phyloP scores from a whole-genome alignment of 2,888 invertebrate species.

The Beris chalybata region DNA sequence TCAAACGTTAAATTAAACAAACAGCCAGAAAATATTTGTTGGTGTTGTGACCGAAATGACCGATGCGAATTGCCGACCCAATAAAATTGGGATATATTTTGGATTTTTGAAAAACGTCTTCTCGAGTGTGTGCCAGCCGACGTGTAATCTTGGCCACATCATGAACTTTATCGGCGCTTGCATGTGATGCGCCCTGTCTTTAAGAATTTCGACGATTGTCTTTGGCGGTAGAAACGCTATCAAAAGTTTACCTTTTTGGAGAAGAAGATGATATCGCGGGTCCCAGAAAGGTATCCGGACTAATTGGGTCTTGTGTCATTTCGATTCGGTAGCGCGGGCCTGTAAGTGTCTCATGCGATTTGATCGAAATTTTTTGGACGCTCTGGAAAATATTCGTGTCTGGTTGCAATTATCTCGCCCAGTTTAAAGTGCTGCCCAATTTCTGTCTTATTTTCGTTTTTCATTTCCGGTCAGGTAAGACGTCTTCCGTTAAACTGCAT shows the following conservation, averaged over 20 bases:
- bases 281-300: not conserved
- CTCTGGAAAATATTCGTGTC: not conserved
- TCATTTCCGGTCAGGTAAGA: constrained; percentile 1
- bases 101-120: not conserved
- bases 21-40: constrained; percentile 2
- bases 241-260: constrained; percentile 6
- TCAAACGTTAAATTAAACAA: not conserved
- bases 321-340: constrained; percentile 29
- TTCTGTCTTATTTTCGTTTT: not conserved
- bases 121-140: constrained; percentile 11
- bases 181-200: constrained; percentile 33
- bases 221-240: constrained; percentile 26
- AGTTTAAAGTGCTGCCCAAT: not conserved
- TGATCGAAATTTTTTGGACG: not conserved
- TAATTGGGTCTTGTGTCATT: constrained; percentile 24
- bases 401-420: not conserved
- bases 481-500: constrained; percentile 5
- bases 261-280: constrained; percentile 13
- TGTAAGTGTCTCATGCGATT: not conserved
- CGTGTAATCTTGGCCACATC: constrained; percentile 5
- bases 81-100: constrained; percentile 16
- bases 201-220: constrained; percentile 34
- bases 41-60: constrained; percentile 16
- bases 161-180: constrained; percentile 19
- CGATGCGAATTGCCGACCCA: constrained; percentile 14